A percentile compares a stretch with the other conserved stretches of the same genome.
Evolutionary conservation across 1,140 invertebrate genomes (phyloP).

Genomic region (Latrodectus geometricus): DNA sequence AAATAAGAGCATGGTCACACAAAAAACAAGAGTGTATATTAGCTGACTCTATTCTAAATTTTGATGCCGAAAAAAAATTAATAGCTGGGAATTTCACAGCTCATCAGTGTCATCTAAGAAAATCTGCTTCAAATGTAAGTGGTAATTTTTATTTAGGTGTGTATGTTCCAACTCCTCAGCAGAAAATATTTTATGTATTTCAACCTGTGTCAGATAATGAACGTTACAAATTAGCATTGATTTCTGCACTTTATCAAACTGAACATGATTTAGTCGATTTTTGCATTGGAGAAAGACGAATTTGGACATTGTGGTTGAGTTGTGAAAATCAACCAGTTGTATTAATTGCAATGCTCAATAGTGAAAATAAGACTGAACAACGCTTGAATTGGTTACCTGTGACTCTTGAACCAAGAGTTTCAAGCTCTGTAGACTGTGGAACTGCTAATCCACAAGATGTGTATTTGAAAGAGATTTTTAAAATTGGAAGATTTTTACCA

Average conservation of each 20-base stretch:
- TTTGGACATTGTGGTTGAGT: constrained; percentile 81
- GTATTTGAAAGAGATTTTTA: constrained; percentile 84
- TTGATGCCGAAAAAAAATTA: constrained; percentile 18
- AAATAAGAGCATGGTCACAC: constrained; percentile 81
- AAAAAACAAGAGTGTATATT: constrained; percentile 75
- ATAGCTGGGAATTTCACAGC: constrained; percentile 45
- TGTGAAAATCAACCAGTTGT: constrained; percentile 74
- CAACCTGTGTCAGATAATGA: constrained; percentile 73
- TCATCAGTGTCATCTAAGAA: constrained; percentile 54
- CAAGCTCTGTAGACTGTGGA: constrained; percentile 59
- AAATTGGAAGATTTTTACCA: constrained; percentile 83
- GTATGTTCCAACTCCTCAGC: constrained; percentile 76
- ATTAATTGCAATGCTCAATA: constrained; percentile 59
- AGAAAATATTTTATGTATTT: constrained; percentile 79
- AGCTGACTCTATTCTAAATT: constrained; percentile 61
- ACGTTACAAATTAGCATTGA: constrained; percentile 74
- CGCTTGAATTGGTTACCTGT: constrained; percentile 65
- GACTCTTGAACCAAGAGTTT: constrained; percentile 65
- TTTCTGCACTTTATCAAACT: constrained; percentile 76
- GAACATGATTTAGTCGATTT: constrained; percentile 81
- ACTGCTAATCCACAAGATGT: constrained; percentile 77
- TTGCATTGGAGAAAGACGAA: constrained; percentile 73
- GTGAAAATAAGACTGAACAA: background rate
- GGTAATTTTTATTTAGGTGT: constrained; percentile 73
- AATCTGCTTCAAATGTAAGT: constrained; percentile 65